phyloP scores from a whole-genome alignment of 1,140 invertebrate species.

The Lepidostoma basale region DNA sequence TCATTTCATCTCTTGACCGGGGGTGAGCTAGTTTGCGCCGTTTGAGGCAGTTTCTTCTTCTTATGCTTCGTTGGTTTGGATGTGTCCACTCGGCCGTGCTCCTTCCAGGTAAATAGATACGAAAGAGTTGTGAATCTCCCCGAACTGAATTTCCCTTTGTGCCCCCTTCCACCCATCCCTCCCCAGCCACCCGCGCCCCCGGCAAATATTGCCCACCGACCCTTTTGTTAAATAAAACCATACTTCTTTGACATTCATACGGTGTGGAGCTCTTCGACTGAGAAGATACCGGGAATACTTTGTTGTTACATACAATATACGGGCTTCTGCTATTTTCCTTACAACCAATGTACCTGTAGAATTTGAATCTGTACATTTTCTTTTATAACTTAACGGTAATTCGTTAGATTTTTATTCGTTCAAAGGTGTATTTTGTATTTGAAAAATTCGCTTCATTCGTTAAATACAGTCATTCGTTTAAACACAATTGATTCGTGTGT shows the following conservation, averaged over 20 bases:
- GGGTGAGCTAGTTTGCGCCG: neutral
- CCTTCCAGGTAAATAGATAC: constrained; percentile 43
- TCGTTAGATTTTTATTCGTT: too few relatives aligned
- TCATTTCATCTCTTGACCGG: neutral
- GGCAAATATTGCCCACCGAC: neutral
- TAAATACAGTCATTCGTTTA: too few relatives aligned
- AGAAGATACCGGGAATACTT: constrained; percentile 30
- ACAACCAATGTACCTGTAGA: constrained; percentile 4
- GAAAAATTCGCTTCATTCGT: too few relatives aligned
- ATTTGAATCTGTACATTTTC: too few relatives aligned
- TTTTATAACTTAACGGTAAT: too few relatives aligned
- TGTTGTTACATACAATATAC: constrained; percentile 32
- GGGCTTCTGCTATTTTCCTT: neutral
- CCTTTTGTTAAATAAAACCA: constrained; percentile 40
- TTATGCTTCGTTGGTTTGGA: constrained; percentile 41
- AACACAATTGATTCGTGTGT: too few relatives aligned
- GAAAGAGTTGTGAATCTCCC: constrained; percentile 43
- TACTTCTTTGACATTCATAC: constrained; percentile 44
- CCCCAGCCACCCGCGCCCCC: neutral
- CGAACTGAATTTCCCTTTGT: constrained; percentile 36
- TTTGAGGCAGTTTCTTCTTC: constrained; percentile 27
- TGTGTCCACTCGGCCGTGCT: constrained; percentile 41
- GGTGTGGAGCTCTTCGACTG: constrained; percentile 12
- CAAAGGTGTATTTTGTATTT: too few relatives aligned
- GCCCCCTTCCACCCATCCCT: neutral